phyloP scores from a whole-genome alignment of 2,797 vertebrate genomes.

The Spinibarbus caldwelli region DNA sequence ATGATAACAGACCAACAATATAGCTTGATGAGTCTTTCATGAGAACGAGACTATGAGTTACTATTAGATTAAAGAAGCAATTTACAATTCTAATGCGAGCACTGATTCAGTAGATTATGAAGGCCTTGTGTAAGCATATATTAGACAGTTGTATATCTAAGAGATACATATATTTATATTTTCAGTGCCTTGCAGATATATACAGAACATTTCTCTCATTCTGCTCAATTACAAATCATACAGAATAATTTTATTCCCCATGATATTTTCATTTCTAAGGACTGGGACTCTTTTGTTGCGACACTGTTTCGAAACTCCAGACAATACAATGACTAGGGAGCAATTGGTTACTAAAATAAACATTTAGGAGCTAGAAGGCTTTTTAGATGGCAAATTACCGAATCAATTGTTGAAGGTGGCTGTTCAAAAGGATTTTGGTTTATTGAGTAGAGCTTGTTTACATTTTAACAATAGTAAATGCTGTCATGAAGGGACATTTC shows the following conservation, averaged over 20 bases:
- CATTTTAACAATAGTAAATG: neutral
- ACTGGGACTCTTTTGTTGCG: neutral
- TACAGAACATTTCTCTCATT: neutral
- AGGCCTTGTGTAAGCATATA: neutral
- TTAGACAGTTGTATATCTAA: conserved; percentile 1
- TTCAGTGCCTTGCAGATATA: neutral
- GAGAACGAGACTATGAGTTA: neutral
- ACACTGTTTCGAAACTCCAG: neutral
- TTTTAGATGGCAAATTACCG: neutral
- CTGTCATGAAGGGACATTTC: neutral
- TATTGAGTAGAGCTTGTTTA: neutral
- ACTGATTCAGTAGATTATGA: neutral
- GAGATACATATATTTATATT: neutral
- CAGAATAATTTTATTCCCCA: neutral
- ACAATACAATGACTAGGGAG: neutral
- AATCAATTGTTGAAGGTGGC: neutral
- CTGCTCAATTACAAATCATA: neutral
- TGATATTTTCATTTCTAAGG: neutral
- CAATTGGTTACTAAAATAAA: neutral
- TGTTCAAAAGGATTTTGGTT: neutral
- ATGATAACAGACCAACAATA: neutral
- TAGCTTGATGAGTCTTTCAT: neutral
- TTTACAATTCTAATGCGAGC: neutral
- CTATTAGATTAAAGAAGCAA: neutral
- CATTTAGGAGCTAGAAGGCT: neutral